Evolutionary conservation across 1,140 invertebrate genomes (phyloP).

Genomic region (Dysdera silvatica): DNA sequence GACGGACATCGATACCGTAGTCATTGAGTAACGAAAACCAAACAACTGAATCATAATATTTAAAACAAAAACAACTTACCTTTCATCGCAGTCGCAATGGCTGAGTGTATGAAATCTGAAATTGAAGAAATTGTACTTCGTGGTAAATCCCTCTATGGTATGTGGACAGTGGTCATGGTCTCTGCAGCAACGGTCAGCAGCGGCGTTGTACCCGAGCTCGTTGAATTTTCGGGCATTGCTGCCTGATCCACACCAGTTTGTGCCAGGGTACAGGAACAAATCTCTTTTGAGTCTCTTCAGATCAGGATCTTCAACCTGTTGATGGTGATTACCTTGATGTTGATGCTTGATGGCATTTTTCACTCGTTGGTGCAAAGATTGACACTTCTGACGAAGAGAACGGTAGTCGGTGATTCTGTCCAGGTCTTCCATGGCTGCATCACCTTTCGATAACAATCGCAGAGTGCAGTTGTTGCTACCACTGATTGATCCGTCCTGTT

Average conservation of each 20-base stretch:
- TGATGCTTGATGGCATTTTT: constrained; percentile 16
- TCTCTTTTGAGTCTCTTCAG: constrained; percentile 39
- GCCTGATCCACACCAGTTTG: constrained; percentile 80
- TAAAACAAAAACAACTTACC: constrained; percentile 51
- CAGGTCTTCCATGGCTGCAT: no score
- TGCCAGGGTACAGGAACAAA: constrained; percentile 64
- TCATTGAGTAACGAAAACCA: no score
- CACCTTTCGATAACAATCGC: not conserved
- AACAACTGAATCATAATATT: not conserved
- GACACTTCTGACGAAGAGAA: constrained; percentile 29
- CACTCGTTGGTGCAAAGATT: constrained; percentile 32
- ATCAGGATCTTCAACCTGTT: not conserved
- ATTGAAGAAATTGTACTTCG: constrained; percentile 71
- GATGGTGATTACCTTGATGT: constrained; percentile 23
- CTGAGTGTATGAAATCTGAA: constrained; percentile 74
- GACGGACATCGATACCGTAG: no score
- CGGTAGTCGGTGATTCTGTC: constrained; percentile 27
- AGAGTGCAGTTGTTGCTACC: not conserved
- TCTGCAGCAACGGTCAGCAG: constrained; percentile 72
- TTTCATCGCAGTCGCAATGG: constrained; percentile 79
- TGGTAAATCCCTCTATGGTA: constrained; percentile 65
- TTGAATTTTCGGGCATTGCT: constrained; percentile 62
- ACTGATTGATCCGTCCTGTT: not conserved
- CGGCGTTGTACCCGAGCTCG: constrained; percentile 64
- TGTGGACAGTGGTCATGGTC: constrained; percentile 74